These are phyloP conservation scores for Lissocephala sabroskyi DNA, from an alignment of 2,888 invertebrate genomes.

Conservation along the genomic window DNA sequence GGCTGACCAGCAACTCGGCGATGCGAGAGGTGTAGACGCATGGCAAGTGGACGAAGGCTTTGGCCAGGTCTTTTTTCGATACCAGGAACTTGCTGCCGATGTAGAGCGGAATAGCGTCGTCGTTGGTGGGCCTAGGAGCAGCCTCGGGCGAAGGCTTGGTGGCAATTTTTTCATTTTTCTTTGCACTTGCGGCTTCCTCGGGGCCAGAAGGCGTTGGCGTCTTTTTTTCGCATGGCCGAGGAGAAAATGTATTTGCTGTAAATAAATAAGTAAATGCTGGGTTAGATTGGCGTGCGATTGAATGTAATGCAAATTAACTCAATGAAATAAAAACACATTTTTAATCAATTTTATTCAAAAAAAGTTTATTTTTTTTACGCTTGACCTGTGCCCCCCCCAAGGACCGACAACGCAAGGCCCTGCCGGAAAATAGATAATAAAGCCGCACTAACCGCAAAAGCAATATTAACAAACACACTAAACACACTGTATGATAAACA, in stretches of 20 bases:
- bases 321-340: constrained; percentile 26
- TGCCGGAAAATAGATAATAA: too few relatives aligned
- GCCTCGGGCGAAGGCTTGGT: not conserved
- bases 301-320: not conserved
- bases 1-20: constrained; percentile 68
- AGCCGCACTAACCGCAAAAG: too few relatives aligned
- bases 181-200: too few relatives aligned
- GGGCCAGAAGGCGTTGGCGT: too few relatives aligned
- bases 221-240: too few relatives aligned
- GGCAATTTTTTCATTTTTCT: too few relatives aligned
- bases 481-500: too few relatives aligned
- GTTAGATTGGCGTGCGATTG: not conserved
- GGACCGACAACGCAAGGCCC: too few relatives aligned
- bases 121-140: not conserved
- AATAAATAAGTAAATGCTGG: not conserved
- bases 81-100: constrained; percentile 68
- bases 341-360: too few relatives aligned
- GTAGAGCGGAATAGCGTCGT: constrained; percentile 64
- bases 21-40: constrained; percentile 69
- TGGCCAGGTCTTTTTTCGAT: constrained; percentile 64
- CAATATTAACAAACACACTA: too few relatives aligned
- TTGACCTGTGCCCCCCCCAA: too few relatives aligned
- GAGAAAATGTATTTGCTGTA: not conserved
- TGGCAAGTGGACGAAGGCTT: constrained; percentile 67
- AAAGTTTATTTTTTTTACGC: too few relatives aligned